Evolutionary conservation across 2,113 vertebrate genomes (phyloP), one percentile per base, ranked within the genome.

Genomic region (Xenopus laevis): DNA sequence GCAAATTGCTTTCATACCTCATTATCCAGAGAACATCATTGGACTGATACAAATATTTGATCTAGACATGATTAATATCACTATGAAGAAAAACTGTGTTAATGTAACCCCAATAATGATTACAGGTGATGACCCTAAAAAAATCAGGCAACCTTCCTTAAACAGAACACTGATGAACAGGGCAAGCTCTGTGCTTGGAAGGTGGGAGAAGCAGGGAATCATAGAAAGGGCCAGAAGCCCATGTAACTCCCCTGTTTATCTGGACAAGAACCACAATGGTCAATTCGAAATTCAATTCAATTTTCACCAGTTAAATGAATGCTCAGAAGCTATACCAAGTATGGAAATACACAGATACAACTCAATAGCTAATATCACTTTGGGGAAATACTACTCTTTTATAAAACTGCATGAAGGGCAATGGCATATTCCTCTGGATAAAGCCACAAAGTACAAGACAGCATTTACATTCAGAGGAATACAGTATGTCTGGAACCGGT

Each of bases 401-500:
- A 8, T 75, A n/a, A 40, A 44, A n/a, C 46, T 75, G 20, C 68
- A 20, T 58, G 67, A 68, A 18, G 72, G 55, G 40, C 27, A 75
- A 67, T 68, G 55, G 65, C 44, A 75, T 13, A 62, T 75, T 13
- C 57, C 65, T 21, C 57, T 75, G 18, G 72, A 75, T 15, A 27
- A 53, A 12, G 27, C 30, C 40, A 75, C 65, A n/a, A 68, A 67
- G 44, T 68, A 75, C 72, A 75, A 68, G 47, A 75, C 72, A 1
- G 65, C 72, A 17, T 75, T 75, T 10, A 68, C 65, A 2, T 68
- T 75, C 27, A 12, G 17, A 33, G 55, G 44, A 23, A n/a, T 17
- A 7, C 65, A 68, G 44, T 75, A 68, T 16, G 53, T 68, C 65
- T 75, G 72, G 72, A 75, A 67, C 23, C 50, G 72, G 27, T 12